Evolutionary conservation across 2,888 invertebrate genomes (phyloP).

Genomic region (Osmoderma eremita): DNA sequence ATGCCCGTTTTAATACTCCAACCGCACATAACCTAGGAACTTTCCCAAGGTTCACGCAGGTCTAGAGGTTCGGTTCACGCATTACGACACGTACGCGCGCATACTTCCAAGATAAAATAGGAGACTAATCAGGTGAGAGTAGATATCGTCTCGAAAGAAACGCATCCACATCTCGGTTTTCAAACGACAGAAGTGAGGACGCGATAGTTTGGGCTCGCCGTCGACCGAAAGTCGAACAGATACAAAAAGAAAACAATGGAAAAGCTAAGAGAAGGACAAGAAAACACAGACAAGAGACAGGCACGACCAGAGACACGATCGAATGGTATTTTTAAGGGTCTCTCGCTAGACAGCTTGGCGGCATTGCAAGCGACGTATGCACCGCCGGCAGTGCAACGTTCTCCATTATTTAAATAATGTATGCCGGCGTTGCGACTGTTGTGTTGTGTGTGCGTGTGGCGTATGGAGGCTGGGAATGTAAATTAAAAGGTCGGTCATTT

Average conservation of each 20-base stretch:
- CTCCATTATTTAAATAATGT: slow-evolving; percentile 39
- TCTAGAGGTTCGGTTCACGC: slow-evolving; percentile 4
- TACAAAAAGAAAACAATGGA: background rate
- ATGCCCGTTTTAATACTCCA: slow-evolving; percentile 12
- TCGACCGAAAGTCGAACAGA: slow-evolving; percentile 19
- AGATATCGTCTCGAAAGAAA: background rate
- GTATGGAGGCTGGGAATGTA: slow-evolving; percentile 38
- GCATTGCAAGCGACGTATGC: slow-evolving; percentile 27
- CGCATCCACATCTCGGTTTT: background rate
- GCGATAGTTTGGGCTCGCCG: background rate
- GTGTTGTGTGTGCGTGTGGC: slow-evolving; percentile 16
- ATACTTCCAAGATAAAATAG: slow-evolving; percentile 16
- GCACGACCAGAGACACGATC: slow-evolving; percentile 1
- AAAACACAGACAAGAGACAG: background rate
- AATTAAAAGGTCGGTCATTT: slow-evolving; percentile 44
- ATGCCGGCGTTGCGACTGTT: background rate
- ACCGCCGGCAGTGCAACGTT: background rate
- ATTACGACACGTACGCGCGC: slow-evolving; percentile 24
- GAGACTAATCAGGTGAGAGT: slow-evolving; percentile 33
- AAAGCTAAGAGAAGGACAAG: background rate
- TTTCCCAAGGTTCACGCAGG: slow-evolving; percentile 21
- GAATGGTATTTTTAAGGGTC: slow-evolving; percentile 29
- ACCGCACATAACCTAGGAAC: slow-evolving; percentile 8
- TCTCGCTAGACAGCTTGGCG: slow-evolving; percentile 42
- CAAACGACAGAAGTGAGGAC: slow-evolving; percentile 13